phyloP scores from a whole-genome alignment of 2,797 vertebrate species.

The Chelon labrosus region DNA sequence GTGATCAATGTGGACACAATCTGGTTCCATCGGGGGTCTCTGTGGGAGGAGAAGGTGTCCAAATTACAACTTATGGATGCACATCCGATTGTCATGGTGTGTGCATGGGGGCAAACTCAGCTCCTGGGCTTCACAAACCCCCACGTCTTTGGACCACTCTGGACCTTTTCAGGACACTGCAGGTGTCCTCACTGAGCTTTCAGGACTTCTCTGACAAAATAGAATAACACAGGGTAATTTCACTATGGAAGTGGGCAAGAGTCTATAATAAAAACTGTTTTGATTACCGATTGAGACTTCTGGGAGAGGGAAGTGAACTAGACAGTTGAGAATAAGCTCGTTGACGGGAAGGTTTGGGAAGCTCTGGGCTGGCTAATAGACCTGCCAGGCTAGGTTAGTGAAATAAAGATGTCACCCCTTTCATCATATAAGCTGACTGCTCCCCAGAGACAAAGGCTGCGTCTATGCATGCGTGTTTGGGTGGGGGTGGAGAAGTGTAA shows the following conservation, averaged over 20 bases:
- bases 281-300: conserved; percentile 75
- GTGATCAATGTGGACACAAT: conserved; percentile 1
- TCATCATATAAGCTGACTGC: conserved; percentile 80
- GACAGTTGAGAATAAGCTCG: conserved; percentile 71
- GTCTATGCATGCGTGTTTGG: conserved; percentile 25
- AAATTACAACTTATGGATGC: conserved; percentile 56
- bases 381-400: conserved; percentile 79
- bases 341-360: conserved; percentile 74
- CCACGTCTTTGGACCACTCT: background rate
- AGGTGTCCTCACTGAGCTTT: conserved; percentile 4
- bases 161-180: background rate
- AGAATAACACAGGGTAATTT: conserved; percentile 49
- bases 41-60: conserved; percentile 37
- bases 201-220: conserved; percentile 21
- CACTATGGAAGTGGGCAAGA: conserved; percentile 21
- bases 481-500: conserved; percentile 46
- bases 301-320: conserved; percentile 51
- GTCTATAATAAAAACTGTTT: conserved; percentile 68
- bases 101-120: background rate
- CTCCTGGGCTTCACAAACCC: background rate
- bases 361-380: conserved; percentile 78
- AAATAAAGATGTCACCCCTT: conserved; percentile 82
- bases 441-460: conserved; percentile 71
- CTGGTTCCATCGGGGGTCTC: conserved; percentile 31
- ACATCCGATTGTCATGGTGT: conserved; percentile 20